Evolutionary conservation across 2,888 invertebrate genomes (phyloP).

Genomic region (Leptogaster cylindrica): DNA sequence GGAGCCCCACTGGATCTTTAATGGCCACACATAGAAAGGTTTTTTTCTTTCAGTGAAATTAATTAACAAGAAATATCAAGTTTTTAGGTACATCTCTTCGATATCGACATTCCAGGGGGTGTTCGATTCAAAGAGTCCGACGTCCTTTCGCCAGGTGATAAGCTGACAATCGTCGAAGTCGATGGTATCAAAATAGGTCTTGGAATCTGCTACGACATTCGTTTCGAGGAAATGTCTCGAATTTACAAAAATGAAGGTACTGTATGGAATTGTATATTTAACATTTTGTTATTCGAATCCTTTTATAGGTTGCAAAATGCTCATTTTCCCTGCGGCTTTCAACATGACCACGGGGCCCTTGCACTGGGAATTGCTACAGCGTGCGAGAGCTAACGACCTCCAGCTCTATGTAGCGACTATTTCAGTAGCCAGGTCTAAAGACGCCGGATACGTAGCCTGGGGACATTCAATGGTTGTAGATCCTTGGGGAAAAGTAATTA

Average conservation of each 20-base stretch:
- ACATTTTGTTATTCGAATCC: neutral
- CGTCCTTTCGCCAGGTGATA: constrained; percentile 76
- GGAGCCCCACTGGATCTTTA: constrained; percentile 78
- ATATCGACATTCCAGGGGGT: constrained; percentile 91
- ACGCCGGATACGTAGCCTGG: constrained; percentile 87
- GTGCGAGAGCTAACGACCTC: constrained; percentile 75
- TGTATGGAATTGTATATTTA: no score
- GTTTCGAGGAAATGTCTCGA: constrained; percentile 88
- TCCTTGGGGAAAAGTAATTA: constrained; percentile 78
- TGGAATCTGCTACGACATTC: constrained; percentile 93
- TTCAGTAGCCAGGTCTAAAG: constrained; percentile 81
- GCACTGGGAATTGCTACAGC: neutral
- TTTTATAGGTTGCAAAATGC: constrained; percentile 20
- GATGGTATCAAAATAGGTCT: constrained; percentile 79
- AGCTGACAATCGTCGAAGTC: constrained; percentile 75
- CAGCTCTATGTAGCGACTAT: constrained; percentile 85
- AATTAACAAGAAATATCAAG: neutral
- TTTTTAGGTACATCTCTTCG: constrained; percentile 85
- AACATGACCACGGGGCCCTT: constrained; percentile 87
- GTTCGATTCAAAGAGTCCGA: constrained; percentile 94
- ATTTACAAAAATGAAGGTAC: constrained; percentile 69
- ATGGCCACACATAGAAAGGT: constrained; percentile 86
- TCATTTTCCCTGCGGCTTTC: constrained; percentile 87
- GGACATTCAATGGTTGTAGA: constrained; percentile 85
- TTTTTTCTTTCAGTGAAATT: neutral